phyloP scores from a whole-genome alignment of 2,888 invertebrate species.

The Dynastes maya region DNA sequence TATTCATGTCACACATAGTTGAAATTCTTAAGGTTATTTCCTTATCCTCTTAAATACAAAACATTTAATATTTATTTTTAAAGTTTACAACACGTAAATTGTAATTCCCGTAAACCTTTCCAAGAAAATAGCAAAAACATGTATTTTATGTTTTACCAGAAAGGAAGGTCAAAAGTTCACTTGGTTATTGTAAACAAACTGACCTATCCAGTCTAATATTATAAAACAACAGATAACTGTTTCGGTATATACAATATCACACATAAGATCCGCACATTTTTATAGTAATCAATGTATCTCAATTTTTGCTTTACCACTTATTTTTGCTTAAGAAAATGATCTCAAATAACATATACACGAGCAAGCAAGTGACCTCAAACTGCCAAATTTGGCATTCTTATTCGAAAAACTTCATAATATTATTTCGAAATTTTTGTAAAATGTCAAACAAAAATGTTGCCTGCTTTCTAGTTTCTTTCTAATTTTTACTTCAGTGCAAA shows the following conservation, averaged over 20 bases:
- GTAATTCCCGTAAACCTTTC: constrained; percentile 16
- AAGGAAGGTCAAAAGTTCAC: constrained; percentile 15
- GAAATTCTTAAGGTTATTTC: constrained; percentile 24
- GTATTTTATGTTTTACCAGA: constrained; percentile 15
- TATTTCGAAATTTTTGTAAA: too few species aligned
- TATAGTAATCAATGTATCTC: too few species aligned
- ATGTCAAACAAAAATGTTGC: too few species aligned
- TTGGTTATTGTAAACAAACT: constrained; percentile 19
- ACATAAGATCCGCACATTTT: too few species aligned
- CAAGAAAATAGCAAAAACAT: neutral
- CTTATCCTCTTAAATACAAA: constrained; percentile 27
- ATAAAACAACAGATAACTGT: neutral
- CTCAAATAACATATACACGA: too few species aligned
- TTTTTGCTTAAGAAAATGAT: too few species aligned
- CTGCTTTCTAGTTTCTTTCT: too few species aligned
- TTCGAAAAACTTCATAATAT: too few species aligned
- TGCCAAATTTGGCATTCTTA: too few species aligned
- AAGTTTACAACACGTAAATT: constrained; percentile 14
- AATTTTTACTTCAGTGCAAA: too few species aligned
- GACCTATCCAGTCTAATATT: constrained; percentile 10
- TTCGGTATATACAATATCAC: neutral
- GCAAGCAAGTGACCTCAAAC: too few species aligned
- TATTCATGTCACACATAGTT: neutral
- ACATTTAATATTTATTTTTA: neutral
- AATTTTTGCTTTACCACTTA: too few species aligned